Base-by-base conservation (phyloP, 2,888 invertebrate genomes). In the Synergus itoensis region DNA sequence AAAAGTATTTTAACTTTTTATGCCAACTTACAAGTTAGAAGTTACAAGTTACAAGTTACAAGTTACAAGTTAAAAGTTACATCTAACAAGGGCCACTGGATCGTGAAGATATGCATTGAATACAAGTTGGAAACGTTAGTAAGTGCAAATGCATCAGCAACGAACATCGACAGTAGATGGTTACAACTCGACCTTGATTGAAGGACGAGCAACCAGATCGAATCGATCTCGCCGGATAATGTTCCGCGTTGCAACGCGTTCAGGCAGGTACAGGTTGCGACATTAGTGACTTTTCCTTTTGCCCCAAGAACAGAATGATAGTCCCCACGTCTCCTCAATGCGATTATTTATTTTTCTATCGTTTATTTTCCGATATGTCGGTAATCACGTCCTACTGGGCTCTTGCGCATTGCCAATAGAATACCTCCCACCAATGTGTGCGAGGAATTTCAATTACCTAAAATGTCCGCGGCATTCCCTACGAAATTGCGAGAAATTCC, bases 201-300 rank as follows among this genome's bases (percentile, higher is more conserved):
- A 64, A 67, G 77, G 77, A 77, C 69, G 76, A n/a, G 64, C 14
- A 7, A 65, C 76, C 82, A 41, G 81, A 82, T 75, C 77, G 41
- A 79, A 82, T 82, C 81, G 82, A 79, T 82, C 77, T 73, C 77
- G 63, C 45, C 79, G 77, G 77, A 76, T 77, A 41, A 81, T 75
- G 78, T 76, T 79, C 79, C 76, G 73, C 73, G 81, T 81, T 76
- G 77, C 40, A 77, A 57, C 76, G 62, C 69, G 67, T 80, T 57
- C 81, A 28, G 14, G 28, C 62, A 65, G 64, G 28, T 69, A 69
- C 11, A 53, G n/a, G 53, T 73, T 73, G 73, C 73, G 73, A 57
- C 73, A 73, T 73, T 57, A 73, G 36, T 73, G 73, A 53, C 40
- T 73, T 73, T 73, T 48, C 73, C 16, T 53, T 73, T 73, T 73